Base-by-base conservation (phyloP, 1,140 invertebrate genomes). In the Drosophila lacteicornis region DNA sequence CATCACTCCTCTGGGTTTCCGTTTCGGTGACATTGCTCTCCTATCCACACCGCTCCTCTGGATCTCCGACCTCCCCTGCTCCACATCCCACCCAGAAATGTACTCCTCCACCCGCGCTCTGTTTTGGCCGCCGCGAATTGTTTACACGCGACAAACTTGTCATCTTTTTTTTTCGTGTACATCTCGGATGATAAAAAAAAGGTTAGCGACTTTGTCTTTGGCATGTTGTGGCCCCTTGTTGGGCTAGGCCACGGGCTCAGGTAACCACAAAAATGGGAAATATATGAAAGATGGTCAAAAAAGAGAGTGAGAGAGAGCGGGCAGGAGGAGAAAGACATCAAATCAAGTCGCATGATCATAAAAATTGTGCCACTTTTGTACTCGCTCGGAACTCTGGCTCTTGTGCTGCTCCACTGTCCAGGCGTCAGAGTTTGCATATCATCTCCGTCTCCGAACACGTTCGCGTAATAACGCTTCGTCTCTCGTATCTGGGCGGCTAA, bases 71-170 rank as follows among this genome's bases (percentile, higher is more conserved):
- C 6, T 13, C 42, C 22, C 22, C 38, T 57, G 22, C 25, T 25
- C 47, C 15, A 15, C 30, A 40, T 56, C 33, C 33, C 15, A 33
- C 36, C 47, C 13, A 4, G 17, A 55, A 38, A 53, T 53, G 30
- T 17, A 15, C 17, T 45, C 38, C 65, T 67, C 71, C 83, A 82
- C 84, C 80, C 84, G 84, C 77, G n/a, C 84, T 75, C 56, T 59
- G 70, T 87, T 75, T 82, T 77, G 83, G 66, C 76, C 67, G 77
- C 84, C 80, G 80, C 84, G 69, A 87, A 88, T 88, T 87, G 84
- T 88, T 87, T 87, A 90, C 84, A 87, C 85, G 84, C 84, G 84
- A 88, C 84, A 87, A 87, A 87, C 85, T 87, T 88, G 84, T 87
- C 84, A 88, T 87, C 57, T 40, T 80, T 80, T 57, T 57, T 82